phyloP scores from a whole-genome alignment of 2,797 vertebrate species.

The Spinus pinus region DNA sequence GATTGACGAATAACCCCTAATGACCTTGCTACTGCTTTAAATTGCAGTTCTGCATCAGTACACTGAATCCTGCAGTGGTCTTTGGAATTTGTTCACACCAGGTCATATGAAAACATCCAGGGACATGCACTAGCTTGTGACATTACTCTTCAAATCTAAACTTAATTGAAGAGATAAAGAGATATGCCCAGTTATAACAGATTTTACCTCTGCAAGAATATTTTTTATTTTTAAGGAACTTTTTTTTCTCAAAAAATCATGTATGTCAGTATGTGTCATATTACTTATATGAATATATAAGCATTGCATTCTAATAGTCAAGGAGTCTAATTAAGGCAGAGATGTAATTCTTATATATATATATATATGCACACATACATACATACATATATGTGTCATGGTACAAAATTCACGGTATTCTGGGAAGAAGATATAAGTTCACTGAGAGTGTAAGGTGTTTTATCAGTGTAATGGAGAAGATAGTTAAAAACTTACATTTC shows the following conservation, averaged over 20 bases:
- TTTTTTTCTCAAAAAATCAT: not conserved
- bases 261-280: not conserved
- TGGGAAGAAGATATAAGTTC: not conserved
- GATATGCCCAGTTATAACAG: not conserved
- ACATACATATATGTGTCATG: not conserved
- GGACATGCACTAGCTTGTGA: not conserved
- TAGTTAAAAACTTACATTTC: not conserved
- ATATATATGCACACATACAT: not conserved
- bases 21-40: constrained; percentile 55
- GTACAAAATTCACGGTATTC: not conserved
- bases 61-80: not conserved
- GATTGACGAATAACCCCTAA: constrained; percentile 45
- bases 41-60: constrained; percentile 28
- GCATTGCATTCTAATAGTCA: not conserved
- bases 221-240: not conserved
- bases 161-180: not conserved
- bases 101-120: not conserved
- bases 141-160: not conserved
- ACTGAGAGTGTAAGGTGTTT: not conserved
- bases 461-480: not conserved
- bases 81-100: not conserved
- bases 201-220: not conserved
- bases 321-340: not conserved
- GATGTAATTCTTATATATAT: not conserved
- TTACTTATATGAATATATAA: not conserved